Evolutionary conservation across 2,888 invertebrate species (phyloP).

Genomic region (Drosophila quasianomalipes): DNA sequence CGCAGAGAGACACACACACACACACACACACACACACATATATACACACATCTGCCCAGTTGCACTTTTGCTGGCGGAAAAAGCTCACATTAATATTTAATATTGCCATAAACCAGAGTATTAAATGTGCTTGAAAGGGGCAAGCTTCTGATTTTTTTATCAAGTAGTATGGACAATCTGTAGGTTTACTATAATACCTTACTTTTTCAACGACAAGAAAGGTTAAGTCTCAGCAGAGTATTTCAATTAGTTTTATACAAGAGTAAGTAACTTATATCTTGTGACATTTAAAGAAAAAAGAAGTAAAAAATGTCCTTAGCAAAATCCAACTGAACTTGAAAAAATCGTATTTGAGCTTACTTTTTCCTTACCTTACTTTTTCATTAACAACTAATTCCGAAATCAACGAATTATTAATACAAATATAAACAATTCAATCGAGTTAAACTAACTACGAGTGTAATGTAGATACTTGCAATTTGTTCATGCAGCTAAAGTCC

Average conservation of each 20-base stretch:
- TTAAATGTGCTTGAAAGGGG: slow-evolving; percentile 17
- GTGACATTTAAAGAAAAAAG: neutral
- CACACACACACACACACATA: slow-evolving; percentile 21
- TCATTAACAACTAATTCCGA: neutral
- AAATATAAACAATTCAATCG: neutral
- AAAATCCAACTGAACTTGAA: neutral
- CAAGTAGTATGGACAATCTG: neutral
- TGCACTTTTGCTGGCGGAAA: slow-evolving; percentile 3
- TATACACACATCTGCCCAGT: slow-evolving; percentile 15
- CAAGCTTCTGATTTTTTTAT: neutral
- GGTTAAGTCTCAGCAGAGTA: neutral
- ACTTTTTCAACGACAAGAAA: neutral
- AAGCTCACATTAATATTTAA: slow-evolving; percentile 4
- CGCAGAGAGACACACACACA: slow-evolving; percentile 19
- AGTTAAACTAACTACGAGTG: neutral
- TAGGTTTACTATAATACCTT: neutral
- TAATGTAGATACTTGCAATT: neutral
- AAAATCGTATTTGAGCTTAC: too few relatives aligned
- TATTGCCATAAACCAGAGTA: neutral
- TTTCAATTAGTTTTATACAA: neutral
- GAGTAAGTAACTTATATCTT: neutral
- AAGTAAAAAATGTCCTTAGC: neutral
- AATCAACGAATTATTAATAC: neutral
- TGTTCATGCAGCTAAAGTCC: slow-evolving; percentile 20
- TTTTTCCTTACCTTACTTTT: neutral